Conservation (phyloP, 1,140 invertebrate species). For the Bombus superbus region DNA sequence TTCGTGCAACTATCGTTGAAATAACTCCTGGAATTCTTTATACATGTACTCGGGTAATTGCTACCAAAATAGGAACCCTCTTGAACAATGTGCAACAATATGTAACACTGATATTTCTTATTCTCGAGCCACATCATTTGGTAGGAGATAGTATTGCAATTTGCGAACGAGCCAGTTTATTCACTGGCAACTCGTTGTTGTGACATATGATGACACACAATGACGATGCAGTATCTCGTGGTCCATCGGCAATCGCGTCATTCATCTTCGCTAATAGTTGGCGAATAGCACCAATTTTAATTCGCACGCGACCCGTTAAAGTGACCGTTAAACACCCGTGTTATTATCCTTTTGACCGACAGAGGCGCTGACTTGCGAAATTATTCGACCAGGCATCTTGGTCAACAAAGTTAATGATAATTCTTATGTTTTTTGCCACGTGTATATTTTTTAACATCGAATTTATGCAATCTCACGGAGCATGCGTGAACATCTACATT, state of each 20-base stretch:
- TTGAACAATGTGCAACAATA: neutral
- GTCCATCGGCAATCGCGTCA: constrained; percentile 6
- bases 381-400: neutral
- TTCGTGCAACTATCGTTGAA: neutral
- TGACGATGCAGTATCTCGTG: neutral
- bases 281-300: constrained; percentile 4
- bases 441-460: neutral
- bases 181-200: neutral
- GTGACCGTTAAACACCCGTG: neutral
- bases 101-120: neutral
- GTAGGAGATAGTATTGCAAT: constrained; percentile 1
- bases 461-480: neutral
- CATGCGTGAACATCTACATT: neutral
- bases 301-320: neutral
- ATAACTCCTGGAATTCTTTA: neutral
- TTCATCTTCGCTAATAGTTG: constrained; percentile 36
- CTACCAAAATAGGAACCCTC: neutral
- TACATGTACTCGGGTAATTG: neutral
- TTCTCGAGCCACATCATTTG: neutral
- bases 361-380: neutral
- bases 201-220: constrained; percentile 18
- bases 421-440: neutral
- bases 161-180: neutral
- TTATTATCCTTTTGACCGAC: neutral
- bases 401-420: neutral